Evolutionary conservation across 2,797 vertebrate species (phyloP), one percentile per base, ranked within the genome.

Genomic region (Enteromius radiatus): DNA sequence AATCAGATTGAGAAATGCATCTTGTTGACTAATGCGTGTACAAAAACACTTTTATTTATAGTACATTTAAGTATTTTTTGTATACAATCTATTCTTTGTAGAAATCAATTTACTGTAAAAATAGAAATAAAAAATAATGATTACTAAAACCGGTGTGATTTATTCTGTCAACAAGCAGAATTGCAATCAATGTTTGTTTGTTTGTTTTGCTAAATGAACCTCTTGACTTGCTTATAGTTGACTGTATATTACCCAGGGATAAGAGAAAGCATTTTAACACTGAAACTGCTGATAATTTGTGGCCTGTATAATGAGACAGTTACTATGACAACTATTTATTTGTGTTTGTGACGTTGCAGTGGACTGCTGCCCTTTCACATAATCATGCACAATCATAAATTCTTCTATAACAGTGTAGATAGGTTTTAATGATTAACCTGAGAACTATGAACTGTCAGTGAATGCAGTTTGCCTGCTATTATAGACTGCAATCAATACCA

Each of bases 331-430:
- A 47, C 23, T 64, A 38, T 76, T 12, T 75, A 17, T 82, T 82
- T 61, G 17, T 83, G 61, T 73, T 43, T 76, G 19, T 78, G 54
- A 74, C n/a, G 12, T 26, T 59, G 28, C 14, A 43, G 26, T 45
- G 70, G 71, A 76, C 21, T 10, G 3, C 19, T 54, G 61, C 12
- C 52, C 69, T 85, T 79, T 80, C 47, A 33, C 68, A 82, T 81
- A 74, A 73, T 38, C 6, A 71, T 76, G 54, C 5, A 64, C 33
- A 83, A 77, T 84, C 68, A 74, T 87, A 82, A 67, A 84, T 73
- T 38, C 1, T 56, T 65, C 54, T 80, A 77, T 73, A 45, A 41
- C 9, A 23, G 5, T 23, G 19, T 49, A 63, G n/a, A 59, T 76
- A 17, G 68, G n/a, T 38, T 84, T 78, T 78, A 74, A 77, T 79